A percentile compares a stretch with the other conserved stretches of the same genome.
phyloP scores from a whole-genome alignment of 1,140 invertebrate genomes.

The Zophobas morio region DNA sequence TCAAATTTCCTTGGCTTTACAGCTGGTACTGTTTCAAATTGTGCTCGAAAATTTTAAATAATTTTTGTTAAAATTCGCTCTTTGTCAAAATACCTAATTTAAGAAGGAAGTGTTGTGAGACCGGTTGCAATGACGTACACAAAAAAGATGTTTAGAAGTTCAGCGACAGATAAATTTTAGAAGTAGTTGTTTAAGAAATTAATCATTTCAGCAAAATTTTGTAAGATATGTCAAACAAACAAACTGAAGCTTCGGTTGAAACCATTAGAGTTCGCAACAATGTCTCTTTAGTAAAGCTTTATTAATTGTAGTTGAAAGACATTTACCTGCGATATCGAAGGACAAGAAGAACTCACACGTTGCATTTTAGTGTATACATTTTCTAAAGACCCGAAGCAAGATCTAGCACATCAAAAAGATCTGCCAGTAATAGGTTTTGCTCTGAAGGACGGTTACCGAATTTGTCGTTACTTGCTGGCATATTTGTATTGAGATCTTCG shows the following conservation, averaged over 20 bases:
- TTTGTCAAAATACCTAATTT: too few relatives aligned
- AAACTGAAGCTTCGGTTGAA: not conserved
- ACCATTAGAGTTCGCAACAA: not conserved
- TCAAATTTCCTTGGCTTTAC: too few relatives aligned
- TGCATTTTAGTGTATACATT: conserved; percentile 61
- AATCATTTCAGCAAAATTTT: too few relatives aligned
- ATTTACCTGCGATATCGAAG: conserved; percentile 65
- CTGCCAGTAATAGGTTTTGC: conserved; percentile 52
- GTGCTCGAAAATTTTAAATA: too few relatives aligned
- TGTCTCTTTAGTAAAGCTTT: conserved; percentile 15
- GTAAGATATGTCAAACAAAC: too few relatives aligned
- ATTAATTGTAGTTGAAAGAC: not conserved
- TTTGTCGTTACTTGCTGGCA: conserved; percentile 9
- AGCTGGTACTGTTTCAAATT: too few relatives aligned
- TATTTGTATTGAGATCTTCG: not conserved
- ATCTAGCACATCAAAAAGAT: conserved; percentile 61
- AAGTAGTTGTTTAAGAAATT: too few relatives aligned
- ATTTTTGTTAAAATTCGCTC: too few relatives aligned
- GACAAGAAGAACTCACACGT: conserved; percentile 61
- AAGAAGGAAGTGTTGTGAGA: too few relatives aligned
- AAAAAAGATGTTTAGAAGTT: too few relatives aligned
- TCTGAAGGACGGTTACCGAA: conserved; percentile 15
- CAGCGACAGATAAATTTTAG: too few relatives aligned
- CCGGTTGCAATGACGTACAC: too few relatives aligned
- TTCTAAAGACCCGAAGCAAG: conserved; percentile 57